Percentiles rank a stretch among this genome's conserved stretches.
phyloP scores from a whole-genome alignment of 53 echinoderm and acorn worm genomes.

The Crossaster papposus region DNA sequence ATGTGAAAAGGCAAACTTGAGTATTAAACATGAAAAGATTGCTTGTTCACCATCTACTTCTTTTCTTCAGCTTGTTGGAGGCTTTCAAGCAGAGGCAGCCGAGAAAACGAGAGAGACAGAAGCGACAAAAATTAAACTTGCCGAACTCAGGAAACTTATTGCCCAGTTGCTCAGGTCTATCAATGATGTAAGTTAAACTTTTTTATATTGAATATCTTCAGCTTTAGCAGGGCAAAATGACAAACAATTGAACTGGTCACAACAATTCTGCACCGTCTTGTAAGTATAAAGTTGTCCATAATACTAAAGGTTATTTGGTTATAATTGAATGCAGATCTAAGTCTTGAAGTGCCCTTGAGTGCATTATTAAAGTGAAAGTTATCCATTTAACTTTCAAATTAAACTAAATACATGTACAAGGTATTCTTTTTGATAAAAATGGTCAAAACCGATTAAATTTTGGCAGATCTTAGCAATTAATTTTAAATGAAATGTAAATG shows the following conservation, averaged over 20 bases:
- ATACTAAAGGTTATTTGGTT: neutral
- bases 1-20: neutral
- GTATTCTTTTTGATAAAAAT: no score
- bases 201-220: neutral
- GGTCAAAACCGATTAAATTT: no score
- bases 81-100: slow-evolving; percentile 86
- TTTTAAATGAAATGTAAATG: no score
- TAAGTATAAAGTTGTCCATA: neutral
- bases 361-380: no score
- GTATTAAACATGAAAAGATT: neutral
- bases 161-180: slow-evolving; percentile 85
- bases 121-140: slow-evolving; percentile 76
- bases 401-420: no score
- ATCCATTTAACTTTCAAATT: no score
- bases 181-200: slow-evolving; percentile 67
- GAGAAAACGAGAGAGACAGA: slow-evolving; percentile 82
- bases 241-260: slow-evolving; percentile 13
- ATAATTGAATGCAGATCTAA: no score
- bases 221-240: neutral
- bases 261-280: neutral
- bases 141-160: slow-evolving; percentile 86
- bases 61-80: slow-evolving; percentile 80
- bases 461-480: no score
- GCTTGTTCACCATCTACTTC: neutral
- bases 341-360: no score